Base-by-base conservation (phyloP, 1,140 invertebrate genomes). In the Hyles vespertilio region DNA sequence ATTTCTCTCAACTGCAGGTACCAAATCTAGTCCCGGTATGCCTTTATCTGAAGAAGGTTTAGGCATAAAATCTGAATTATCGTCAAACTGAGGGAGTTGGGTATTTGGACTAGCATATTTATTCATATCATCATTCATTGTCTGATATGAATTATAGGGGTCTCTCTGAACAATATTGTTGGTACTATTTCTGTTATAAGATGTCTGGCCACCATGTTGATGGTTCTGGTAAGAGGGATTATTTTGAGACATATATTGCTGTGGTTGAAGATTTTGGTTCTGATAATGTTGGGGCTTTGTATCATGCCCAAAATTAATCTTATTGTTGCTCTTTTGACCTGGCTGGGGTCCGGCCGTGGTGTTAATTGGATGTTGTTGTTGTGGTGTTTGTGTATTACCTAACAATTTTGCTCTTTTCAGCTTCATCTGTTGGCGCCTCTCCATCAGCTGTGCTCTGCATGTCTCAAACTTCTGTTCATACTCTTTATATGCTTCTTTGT, bases 401-500 rank as follows among this genome's bases (percentile, higher is more conserved):
- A 77, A 56, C 9, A 86, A 66, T 1, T 60, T 81, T 46, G 92
- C 90, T 50, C 92, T 90, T 70, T 95, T 94, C 62, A 91, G 91
- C 33, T 93, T 92, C 94, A 96, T 95, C 73, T 94, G 92, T 74
- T 95, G 93, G n/a, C 95, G 89, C 22, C 94, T 89, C 61, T 96
- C 94, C 44, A 96, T 82, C 11, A 96, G 86, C 71, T 95, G 93
- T 53, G 93, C 92, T 10, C 95, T 91, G 89, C 95, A 96, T 44
- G 93, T 91, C 70, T 95, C 94, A 92, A 95, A 96, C 72, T 95
- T 95, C 40, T 93, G 92, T 88, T 96, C 95, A 84, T 96, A 96
- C 63, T 95, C 93, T 61, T 91, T 91, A 74, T 96, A 96, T 64
- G 95, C 94, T 84, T 93, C 92, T 85, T 94, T 95, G 75, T 96